Conservation (phyloP, 1,140 invertebrate genomes). For the Drosophila jambulina region DNA sequence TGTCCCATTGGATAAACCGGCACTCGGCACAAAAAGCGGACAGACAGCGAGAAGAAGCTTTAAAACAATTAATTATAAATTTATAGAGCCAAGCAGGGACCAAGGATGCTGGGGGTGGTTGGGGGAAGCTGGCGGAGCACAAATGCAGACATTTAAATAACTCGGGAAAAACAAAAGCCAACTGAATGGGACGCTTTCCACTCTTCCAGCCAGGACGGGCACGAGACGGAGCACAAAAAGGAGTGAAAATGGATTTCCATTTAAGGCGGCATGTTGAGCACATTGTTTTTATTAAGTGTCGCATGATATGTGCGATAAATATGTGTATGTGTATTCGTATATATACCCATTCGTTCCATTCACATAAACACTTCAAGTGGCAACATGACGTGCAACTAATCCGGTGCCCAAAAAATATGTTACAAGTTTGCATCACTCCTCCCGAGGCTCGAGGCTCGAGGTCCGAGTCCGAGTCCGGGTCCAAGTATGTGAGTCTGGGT, state of each 20-base stretch:
- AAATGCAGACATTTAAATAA: slow-evolving; percentile 79
- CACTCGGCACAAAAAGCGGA: slow-evolving; percentile 30
- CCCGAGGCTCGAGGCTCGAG: slow-evolving; percentile 36
- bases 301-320: slow-evolving; percentile 74
- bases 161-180: slow-evolving; percentile 59
- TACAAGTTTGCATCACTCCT: slow-evolving; percentile 69
- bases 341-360: slow-evolving; percentile 36
- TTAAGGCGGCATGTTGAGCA: slow-evolving; percentile 80
- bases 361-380: slow-evolving; percentile 84
- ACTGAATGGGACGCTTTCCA: neutral
- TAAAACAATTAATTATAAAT: slow-evolving; percentile 84
- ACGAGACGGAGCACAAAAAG: slow-evolving; percentile 58
- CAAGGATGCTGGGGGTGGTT: neutral
- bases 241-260: slow-evolving; percentile 84
- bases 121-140: slow-evolving; percentile 7
- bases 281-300: slow-evolving; percentile 85
- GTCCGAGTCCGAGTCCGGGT: slow-evolving; percentile 1
- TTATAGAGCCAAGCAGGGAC: slow-evolving; percentile 55
- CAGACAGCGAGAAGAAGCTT: slow-evolving; percentile 60
- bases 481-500: slow-evolving; percentile 2
- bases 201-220: neutral
- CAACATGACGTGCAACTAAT: slow-evolving; percentile 84
- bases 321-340: slow-evolving; percentile 23
- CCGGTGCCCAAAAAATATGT: slow-evolving; percentile 82
- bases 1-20: slow-evolving; percentile 38